These are phyloP conservation scores for Hyposoter didymator DNA, from an alignment of 2,888 invertebrate genomes.

Conservation along the genomic window DNA sequence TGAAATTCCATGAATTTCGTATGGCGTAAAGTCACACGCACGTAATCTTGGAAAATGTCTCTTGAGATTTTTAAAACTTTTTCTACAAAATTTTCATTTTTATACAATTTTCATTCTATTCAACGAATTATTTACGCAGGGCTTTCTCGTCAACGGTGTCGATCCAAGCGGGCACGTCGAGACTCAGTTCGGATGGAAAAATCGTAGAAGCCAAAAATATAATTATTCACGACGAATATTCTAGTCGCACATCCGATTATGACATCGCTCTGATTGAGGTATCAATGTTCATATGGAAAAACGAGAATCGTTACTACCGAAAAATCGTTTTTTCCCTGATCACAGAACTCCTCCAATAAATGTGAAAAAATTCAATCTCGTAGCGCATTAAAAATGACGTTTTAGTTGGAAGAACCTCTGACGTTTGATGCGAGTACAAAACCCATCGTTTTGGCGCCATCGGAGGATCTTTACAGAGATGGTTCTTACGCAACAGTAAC, in stretches of 20 bases:
- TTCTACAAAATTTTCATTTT: neutral
- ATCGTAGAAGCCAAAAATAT: constrained; percentile 70
- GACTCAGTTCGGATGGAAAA: constrained; percentile 69
- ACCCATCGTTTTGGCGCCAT: constrained; percentile 74
- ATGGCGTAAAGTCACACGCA: neutral
- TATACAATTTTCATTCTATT: neutral
- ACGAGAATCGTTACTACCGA: neutral
- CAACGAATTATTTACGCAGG: constrained; percentile 38
- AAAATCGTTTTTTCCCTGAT: neutral
- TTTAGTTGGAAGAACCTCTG: constrained; percentile 74
- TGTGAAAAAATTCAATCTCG: constrained; percentile 18
- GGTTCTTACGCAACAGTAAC: constrained; percentile 77
- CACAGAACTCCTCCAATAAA: neutral
- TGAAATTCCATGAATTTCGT: neutral
- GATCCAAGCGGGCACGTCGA: constrained; percentile 71
- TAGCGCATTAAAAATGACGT: neutral
- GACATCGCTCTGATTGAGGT: constrained; percentile 79
- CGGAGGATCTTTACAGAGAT: constrained; percentile 71
- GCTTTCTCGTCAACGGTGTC: constrained; percentile 61
- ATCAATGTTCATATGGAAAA: neutral
- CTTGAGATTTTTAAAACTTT: neutral
- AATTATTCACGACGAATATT: constrained; percentile 76
- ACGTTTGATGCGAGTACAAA: constrained; percentile 69
- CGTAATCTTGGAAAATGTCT: neutral
- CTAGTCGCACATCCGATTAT: constrained; percentile 73